Evolutionary conservation across 2,797 vertebrate species (phyloP), one percentile per base, ranked within the genome.

Genomic region (Acanthurus lineatus): DNA sequence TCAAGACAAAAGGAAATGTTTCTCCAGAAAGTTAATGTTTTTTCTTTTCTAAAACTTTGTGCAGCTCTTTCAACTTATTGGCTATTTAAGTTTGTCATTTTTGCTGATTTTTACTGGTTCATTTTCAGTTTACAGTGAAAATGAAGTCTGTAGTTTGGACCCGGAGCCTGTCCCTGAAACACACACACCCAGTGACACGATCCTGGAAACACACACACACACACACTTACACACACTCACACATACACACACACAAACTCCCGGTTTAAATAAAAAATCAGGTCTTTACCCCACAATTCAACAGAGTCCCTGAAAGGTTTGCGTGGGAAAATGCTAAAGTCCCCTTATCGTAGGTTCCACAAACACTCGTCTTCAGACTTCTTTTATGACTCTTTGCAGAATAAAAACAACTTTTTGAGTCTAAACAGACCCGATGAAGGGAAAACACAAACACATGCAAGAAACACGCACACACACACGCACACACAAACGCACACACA

Each of bases 121-220:
- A n/a, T n/a, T n/a, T n/a, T n/a, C n/a, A n/a, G n/a, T 15, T 40
- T 32, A 38, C 10, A 35, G 4, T 40, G 3, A 42, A 3, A 28
- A 20, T 61, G 3, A 1, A 9, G 49, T 62, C 9, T 20, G 22
- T 4, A 44, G 14, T 9, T 20, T 1, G 16, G 28, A 58, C 60
- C 54, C 42, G 48, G 15, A 3, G 17, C 17, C 22, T 19, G 10
- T n/a, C 17, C 20, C 14, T 17, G 17, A 10, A 10, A 19, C 4
- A 38, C 47, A 57, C 71, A 74, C 53, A 66, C 61, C 59, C 59
- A 11, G 49, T 45, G 22, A 38, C 51, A 73, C 42, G 64, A 56
- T 64, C 68, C 44, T 48, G 19, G 54, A 17, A 32, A 48, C 67
- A 69, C 53, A 69, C 53, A 69, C 66, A 57, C 40, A 57, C n/a